phyloP scores from a whole-genome alignment of 2,797 vertebrate species.

The Squalus acanthias region DNA sequence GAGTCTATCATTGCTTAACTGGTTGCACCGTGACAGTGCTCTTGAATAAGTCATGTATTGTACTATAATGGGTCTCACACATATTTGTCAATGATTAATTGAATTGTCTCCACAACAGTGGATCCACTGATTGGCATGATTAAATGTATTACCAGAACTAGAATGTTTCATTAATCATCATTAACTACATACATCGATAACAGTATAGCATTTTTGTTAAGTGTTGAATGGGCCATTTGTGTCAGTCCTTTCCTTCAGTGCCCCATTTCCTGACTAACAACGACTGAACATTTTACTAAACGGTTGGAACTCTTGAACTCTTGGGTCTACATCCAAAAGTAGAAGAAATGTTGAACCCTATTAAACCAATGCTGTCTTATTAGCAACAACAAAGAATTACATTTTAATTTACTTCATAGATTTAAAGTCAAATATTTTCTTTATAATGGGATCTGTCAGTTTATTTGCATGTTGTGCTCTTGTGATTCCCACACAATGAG shows the following conservation, averaged over 20 bases:
- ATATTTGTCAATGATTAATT: conserved; percentile 9
- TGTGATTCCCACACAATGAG: too few species aligned
- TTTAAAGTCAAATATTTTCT: neutral
- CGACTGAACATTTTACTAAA: neutral
- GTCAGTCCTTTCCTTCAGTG: neutral
- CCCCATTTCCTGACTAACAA: neutral
- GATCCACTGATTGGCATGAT: neutral
- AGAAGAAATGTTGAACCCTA: neutral
- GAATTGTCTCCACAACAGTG: neutral
- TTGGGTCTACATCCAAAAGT: neutral
- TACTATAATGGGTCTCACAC: neutral
- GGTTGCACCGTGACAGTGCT: neutral
- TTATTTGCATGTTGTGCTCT: neutral
- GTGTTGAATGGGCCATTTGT: neutral
- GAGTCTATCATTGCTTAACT: neutral
- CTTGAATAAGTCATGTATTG: neutral
- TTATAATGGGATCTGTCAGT: neutral
- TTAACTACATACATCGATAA: conserved; percentile 11
- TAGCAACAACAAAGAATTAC: neutral
- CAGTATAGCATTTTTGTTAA: neutral
- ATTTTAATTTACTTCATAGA: neutral
- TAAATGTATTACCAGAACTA: neutral
- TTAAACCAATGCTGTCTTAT: neutral
- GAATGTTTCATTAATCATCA: conserved; percentile 23
- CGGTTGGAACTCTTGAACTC: neutral